Base-by-base conservation (phyloP, 2,113 vertebrate species). In the Semnornis frantzii region DNA sequence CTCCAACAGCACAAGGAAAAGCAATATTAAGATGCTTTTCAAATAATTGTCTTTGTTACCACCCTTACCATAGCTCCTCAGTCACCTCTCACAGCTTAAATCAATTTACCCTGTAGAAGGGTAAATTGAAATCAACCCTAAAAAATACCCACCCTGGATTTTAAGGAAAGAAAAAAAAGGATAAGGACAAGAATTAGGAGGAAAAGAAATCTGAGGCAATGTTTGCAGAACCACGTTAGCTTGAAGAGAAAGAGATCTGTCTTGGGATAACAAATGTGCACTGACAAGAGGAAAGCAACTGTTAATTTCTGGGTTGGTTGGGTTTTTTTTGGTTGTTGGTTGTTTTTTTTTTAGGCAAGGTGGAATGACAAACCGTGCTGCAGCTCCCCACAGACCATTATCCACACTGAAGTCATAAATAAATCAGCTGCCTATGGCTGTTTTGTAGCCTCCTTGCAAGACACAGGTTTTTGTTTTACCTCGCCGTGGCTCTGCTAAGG, bases 361-460 rank as follows among this genome's bases (percentile, higher is more conserved):
- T 37, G 69, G 57, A 28, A 89, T 80, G 77, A 90, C 66, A 91
- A 94, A 91, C 44, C 62, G 44, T 74, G 39, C 7, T 85, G 88
- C 50, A 60, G 62, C 60, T 95, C 68, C 73, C 65, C 77, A 87
- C 28, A 92, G 86, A 72, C 55, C 64, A 90, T 78, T 90, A 95
- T 65, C 62, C 54, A 80, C 30, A 82, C 25, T 33, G 18, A 65
- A 75, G 52, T 31, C 92, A 84, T 74, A 95, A 97, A 89, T 92
- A 92, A 66, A 88, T 92, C 75, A 93, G 79, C 82, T 84, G 73
- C 17, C 66, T 87, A 48, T 54, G 5, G 5, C 71, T 91, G 18
- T 91, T 90, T 81, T n/a, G 39, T 28, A 54, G n/a, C 15, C 0
- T 71, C 76, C 34, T 82, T 89, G 82, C 73, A 91, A 90, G 62